Percentiles rank a stretch among this genome's conserved stretches.
These are phyloP conservation scores for Lysiphlebus fabarum DNA, from an alignment of 1,140 invertebrate species.

Conservation along the genomic window DNA sequence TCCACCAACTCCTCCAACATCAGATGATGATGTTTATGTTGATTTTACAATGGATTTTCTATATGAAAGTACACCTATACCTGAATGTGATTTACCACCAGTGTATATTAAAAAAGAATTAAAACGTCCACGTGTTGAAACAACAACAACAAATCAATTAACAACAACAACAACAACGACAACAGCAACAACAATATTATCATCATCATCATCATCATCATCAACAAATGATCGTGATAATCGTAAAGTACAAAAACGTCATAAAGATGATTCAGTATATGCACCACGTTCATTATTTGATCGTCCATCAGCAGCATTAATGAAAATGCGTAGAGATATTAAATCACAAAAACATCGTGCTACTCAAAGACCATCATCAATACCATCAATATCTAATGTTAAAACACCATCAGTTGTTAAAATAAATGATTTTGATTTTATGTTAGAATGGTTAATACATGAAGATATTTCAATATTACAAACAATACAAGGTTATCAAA, in stretches of 20 bases:
- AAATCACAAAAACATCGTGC: constrained; percentile 72
- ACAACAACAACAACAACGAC: constrained; percentile 31
- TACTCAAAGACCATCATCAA: constrained; percentile 59
- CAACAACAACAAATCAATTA: constrained; percentile 45
- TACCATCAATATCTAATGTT: constrained; percentile 61
- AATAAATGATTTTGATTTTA: constrained; percentile 61
- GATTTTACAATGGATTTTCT: constrained; percentile 81
- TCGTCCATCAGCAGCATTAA: constrained; percentile 71
- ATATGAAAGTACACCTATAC: constrained; percentile 79
- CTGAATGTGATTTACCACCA: constrained; percentile 79
- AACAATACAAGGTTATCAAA: constrained; percentile 79
- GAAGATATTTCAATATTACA: constrained; percentile 88
- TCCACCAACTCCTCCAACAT: constrained; percentile 88
- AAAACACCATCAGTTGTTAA: constrained; percentile 59
- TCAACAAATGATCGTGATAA: constrained; percentile 35
- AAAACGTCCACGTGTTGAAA: constrained; percentile 70
- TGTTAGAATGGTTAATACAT: constrained; percentile 83
- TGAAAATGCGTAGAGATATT: constrained; percentile 74
- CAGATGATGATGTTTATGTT: constrained; percentile 88
- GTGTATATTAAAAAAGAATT: constrained; percentile 79
- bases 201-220: constrained; percentile 27
- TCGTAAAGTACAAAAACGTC: constrained; percentile 62
- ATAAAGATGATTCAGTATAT: constrained; percentile 72
- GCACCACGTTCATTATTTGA: constrained; percentile 86
- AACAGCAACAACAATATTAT: constrained; percentile 42